Conservation (phyloP, 2,797 vertebrate genomes). For the Pteropus rufus region DNA sequence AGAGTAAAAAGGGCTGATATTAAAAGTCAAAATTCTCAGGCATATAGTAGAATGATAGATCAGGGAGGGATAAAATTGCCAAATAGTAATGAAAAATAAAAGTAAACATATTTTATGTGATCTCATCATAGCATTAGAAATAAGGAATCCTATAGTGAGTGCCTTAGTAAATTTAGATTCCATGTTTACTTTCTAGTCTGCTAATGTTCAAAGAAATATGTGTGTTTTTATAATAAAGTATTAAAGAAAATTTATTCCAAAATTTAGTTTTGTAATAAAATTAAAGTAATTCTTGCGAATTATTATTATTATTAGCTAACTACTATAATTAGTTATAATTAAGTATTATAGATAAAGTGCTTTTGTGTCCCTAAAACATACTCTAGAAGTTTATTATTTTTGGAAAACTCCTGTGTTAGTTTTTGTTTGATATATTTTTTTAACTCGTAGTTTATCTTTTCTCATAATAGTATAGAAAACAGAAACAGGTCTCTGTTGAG, state of each 20-base stretch:
- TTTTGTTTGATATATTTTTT: not conserved
- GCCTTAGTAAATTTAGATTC: not conserved
- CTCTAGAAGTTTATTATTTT: not conserved
- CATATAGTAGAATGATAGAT: not conserved
- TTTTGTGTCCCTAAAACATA: conserved; percentile 6
- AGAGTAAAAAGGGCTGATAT: not conserved
- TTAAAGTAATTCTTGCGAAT: not conserved
- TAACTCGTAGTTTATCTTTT: not conserved
- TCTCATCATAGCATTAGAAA: not conserved
- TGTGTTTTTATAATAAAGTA: not conserved
- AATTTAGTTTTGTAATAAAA: not conserved
- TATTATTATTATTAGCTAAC: conserved; percentile 4
- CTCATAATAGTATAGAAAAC: not conserved
- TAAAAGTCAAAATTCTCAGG: not conserved
- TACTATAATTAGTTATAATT: not conserved
- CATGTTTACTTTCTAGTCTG: not conserved
- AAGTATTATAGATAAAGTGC: not conserved
- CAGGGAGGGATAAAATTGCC: not conserved
- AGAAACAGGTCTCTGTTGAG: not conserved
- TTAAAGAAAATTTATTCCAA: not conserved
- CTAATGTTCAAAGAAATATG: not conserved
- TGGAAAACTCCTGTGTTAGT: not conserved
- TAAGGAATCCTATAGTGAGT: not conserved
- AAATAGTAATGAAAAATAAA: conserved; percentile 1
- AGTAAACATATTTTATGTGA: not conserved